Conservation (phyloP, 1,140 invertebrate species). For the Bombus breviceps region DNA sequence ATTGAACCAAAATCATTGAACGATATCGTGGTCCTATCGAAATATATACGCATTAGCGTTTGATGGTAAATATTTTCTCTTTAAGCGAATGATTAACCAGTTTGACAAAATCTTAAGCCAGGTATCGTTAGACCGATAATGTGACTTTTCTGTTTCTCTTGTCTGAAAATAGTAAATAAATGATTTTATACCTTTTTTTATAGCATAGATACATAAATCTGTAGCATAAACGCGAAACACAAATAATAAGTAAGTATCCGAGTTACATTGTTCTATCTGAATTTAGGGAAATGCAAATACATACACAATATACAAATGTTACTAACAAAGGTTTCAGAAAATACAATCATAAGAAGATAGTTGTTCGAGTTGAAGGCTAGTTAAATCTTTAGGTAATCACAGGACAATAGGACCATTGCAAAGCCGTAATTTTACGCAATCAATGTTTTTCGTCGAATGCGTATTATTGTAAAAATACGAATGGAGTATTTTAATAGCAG, state of each 20-base stretch:
- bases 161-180: background rate
- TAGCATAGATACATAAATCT: no score
- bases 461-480: background rate
- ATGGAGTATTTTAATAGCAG: background rate
- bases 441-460: background rate
- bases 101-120: background rate
- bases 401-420: background rate
- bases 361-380: background rate
- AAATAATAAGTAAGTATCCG: background rate
- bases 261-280: background rate
- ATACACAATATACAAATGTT: background rate
- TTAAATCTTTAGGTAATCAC: background rate
- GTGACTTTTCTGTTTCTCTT: background rate
- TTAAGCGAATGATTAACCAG: background rate
- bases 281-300: background rate
- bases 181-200: background rate
- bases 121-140: background rate
- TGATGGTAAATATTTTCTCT: background rate
- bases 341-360: background rate
- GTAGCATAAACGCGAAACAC: background rate
- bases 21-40: background rate
- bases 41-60: background rate
- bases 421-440: background rate
- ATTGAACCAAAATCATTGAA: background rate
- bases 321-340: background rate